Percentiles rank a stretch among this genome's conserved stretches.
Conservation (phyloP, 2,113 vertebrate species). For the Stigmatopora nigra region DNA sequence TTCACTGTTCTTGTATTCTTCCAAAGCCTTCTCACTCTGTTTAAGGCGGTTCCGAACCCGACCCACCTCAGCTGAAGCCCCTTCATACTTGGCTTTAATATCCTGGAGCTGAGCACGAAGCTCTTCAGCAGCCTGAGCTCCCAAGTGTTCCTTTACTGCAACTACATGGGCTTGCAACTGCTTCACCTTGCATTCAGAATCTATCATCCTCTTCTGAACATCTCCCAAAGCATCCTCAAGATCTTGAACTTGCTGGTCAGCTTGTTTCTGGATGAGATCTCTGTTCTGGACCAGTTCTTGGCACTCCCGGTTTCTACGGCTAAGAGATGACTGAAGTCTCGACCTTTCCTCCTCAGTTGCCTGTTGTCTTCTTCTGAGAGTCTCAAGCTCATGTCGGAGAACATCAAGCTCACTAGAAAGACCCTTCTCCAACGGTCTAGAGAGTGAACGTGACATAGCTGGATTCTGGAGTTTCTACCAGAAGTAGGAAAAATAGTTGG, state of each 20-base stretch:
- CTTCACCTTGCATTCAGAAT: constrained; percentile 93
- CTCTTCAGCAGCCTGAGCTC: constrained; percentile 70
- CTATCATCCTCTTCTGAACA: constrained; percentile 96
- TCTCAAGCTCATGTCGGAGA: constrained; percentile 75
- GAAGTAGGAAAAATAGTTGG: neutral
- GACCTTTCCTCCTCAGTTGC: constrained; percentile 72
- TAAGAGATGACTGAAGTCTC: constrained; percentile 75
- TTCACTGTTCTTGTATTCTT: constrained; percentile 82
- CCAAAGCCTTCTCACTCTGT: constrained; percentile 81
- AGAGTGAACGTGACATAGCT: constrained; percentile 68
- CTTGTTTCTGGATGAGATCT: constrained; percentile 77
- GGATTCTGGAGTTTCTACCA: constrained; percentile 50
- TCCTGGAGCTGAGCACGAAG: constrained; percentile 82
- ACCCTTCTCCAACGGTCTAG: constrained; percentile 77
- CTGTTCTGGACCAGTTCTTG: constrained; percentile 72
- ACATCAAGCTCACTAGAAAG: constrained; percentile 66
- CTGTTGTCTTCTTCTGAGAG: constrained; percentile 68
- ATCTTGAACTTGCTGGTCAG: constrained; percentile 83
- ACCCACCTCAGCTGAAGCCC: constrained; percentile 84
- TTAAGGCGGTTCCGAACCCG: constrained; percentile 85
- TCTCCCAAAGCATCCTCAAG: constrained; percentile 89
- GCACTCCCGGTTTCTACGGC: constrained; percentile 77
- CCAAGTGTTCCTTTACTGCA: constrained; percentile 87
- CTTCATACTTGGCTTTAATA: constrained; percentile 85
- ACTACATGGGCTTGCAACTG: constrained; percentile 93